phyloP scores from a whole-genome alignment of 2,797 vertebrate species.

The Megaceryle alcyon region DNA sequence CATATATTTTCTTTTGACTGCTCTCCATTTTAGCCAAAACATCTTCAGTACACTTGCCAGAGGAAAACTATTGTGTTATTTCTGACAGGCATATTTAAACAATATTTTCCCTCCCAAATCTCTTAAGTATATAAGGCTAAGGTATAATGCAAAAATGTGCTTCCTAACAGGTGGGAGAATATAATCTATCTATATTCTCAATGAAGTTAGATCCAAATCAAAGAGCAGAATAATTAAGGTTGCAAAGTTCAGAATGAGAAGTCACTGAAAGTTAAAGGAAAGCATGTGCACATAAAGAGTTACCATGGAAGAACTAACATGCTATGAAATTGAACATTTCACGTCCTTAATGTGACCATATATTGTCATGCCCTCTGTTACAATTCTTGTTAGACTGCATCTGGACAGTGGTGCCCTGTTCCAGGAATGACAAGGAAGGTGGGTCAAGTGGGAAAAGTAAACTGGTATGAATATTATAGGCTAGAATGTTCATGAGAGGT shows the following conservation, averaged over 20 bases:
- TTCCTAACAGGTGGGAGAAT: neutral
- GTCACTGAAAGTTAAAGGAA: neutral
- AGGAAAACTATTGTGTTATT: neutral
- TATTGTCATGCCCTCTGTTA: neutral
- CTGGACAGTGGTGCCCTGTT: neutral
- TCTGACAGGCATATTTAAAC: neutral
- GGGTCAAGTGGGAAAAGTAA: neutral
- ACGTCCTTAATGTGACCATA: no score
- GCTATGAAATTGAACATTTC: no score
- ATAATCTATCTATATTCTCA: neutral
- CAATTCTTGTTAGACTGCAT: neutral
- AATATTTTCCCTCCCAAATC: neutral
- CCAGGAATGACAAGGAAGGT: neutral
- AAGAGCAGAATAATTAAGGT: neutral
- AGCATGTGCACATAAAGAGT: no score
- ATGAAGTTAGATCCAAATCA: neutral
- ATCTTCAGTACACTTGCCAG: neutral
- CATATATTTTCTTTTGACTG: neutral
- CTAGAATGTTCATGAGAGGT: neutral
- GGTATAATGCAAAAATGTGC: neutral
- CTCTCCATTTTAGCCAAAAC: neutral
- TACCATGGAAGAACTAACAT: no score
- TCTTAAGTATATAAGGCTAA: neutral
- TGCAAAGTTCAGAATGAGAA: neutral
- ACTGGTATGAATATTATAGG: neutral